phyloP scores from a whole-genome alignment of 2,113 vertebrate species.

The Sinocyclocheilus maitianheensis region DNA sequence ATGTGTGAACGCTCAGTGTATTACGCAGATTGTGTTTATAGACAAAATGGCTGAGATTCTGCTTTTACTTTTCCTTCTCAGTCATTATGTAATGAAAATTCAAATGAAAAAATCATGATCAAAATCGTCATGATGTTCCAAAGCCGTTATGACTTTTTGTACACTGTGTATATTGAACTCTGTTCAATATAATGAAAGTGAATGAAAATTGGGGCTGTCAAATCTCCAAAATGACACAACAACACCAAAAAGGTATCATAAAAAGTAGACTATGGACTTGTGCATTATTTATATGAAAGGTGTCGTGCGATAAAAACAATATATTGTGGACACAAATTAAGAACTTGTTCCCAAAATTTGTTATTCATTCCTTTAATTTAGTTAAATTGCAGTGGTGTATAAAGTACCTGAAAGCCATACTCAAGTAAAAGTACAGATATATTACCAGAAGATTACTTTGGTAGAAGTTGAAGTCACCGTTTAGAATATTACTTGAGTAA shows the following conservation, averaged over 20 bases:
- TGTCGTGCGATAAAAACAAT: background rate
- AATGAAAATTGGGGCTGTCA: background rate
- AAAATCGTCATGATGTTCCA: background rate
- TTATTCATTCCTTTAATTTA: background rate
- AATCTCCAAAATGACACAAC: background rate
- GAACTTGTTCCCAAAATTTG: too few relatives aligned
- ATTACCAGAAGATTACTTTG: too few relatives aligned
- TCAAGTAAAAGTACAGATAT: too few relatives aligned
- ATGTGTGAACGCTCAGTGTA: background rate
- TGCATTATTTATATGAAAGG: background rate
- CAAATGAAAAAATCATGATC: too few relatives aligned
- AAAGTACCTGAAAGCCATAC: too few relatives aligned
- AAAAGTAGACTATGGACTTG: background rate
- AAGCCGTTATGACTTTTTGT: background rate
- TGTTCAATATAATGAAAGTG: background rate
- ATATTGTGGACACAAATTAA: too few relatives aligned
- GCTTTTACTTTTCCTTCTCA: conserved; percentile 31
- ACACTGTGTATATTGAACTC: background rate
- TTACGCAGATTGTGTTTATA: conserved; percentile 3
- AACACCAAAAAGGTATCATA: background rate
- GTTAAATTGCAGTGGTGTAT: background rate
- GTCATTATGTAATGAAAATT: background rate
- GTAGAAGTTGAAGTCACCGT: too few relatives aligned
- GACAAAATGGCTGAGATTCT: conserved; percentile 2
- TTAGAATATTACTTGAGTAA: too few relatives aligned